A percentile compares a stretch with the other conserved stretches of the same genome.
Evolutionary conservation across 64 coral and sea anemone species (phyloP).

Genomic region (Actinia tenebrosa): DNA sequence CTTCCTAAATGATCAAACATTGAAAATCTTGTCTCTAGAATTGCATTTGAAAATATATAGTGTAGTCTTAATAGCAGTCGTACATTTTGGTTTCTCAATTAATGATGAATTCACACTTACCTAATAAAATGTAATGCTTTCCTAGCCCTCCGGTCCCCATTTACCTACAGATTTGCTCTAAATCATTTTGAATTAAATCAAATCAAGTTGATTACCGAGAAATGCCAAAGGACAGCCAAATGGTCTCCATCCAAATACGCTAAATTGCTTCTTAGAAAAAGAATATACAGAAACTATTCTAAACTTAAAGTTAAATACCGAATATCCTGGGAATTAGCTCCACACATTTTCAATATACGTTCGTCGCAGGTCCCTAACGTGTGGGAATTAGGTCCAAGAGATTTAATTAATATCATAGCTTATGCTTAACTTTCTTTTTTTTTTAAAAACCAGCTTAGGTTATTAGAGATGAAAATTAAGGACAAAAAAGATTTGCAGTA

Average conservation of each 20-base stretch:
- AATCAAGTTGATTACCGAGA: not conserved
- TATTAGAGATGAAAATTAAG: not conserved
- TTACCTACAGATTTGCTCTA: not conserved
- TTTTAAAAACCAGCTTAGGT: not conserved
- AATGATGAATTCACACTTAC: too few species aligned
- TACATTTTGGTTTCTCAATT: too few species aligned
- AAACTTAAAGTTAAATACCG: not conserved
- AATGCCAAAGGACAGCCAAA: not conserved
- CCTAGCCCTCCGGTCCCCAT: not conserved
- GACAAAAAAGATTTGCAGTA: not conserved
- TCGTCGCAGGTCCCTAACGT: not conserved
- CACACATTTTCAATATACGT: not conserved
- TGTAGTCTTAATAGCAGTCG: too few species aligned
- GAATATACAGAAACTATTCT: not conserved
- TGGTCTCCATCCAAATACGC: not conserved
- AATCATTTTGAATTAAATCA: not conserved
- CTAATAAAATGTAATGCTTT: not conserved
- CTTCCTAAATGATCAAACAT: too few species aligned
- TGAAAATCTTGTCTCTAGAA: too few species aligned
- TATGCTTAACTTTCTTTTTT: not conserved
- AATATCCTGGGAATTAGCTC: not conserved
- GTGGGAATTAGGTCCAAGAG: not conserved
- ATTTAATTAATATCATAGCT: not conserved
- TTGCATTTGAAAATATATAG: too few species aligned
- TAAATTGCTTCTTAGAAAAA: not conserved